phyloP scores from a whole-genome alignment of 2,113 vertebrate species.

The Mola mola region DNA sequence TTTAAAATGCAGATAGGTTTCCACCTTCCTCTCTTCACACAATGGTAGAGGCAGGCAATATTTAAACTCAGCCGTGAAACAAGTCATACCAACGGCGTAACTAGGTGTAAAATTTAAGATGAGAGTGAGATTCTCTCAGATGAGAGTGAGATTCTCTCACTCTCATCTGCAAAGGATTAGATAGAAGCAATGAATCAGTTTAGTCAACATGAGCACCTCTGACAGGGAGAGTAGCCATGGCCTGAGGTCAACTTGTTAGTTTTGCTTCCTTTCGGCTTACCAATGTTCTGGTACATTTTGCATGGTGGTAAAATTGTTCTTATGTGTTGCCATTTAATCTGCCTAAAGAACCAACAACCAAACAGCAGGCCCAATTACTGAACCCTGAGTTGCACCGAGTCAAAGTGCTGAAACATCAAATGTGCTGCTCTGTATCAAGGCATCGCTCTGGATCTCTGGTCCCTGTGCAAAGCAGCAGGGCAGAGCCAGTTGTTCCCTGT shows the following conservation, averaged over 20 bases:
- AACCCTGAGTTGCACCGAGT: slow-evolving; percentile 13
- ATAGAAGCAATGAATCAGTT: slow-evolving; percentile 17
- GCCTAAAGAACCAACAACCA: slow-evolving; percentile 31
- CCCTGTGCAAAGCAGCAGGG: slow-evolving; percentile 32
- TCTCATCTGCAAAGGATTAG: slow-evolving; percentile 8
- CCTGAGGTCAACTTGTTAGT: slow-evolving; percentile 34
- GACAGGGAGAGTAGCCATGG: slow-evolving; percentile 30
- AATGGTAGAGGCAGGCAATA: slow-evolving; percentile 8
- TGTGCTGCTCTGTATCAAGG: slow-evolving; percentile 29
- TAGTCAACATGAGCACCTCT: slow-evolving; percentile 7
- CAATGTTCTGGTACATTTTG: slow-evolving; percentile 29
- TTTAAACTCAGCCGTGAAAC: slow-evolving; percentile 21
- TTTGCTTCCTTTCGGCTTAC: slow-evolving; percentile 40
- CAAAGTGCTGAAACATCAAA: slow-evolving; percentile 25
- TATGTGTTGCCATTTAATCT: slow-evolving; percentile 47
- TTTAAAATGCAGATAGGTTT: slow-evolving; percentile 37
- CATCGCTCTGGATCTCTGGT: slow-evolving; percentile 23
- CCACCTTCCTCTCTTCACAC: slow-evolving; percentile 5
- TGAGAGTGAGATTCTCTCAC: neutral
- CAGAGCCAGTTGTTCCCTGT: slow-evolving; percentile 56
- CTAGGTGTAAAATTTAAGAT: slow-evolving; percentile 19
- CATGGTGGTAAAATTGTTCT: slow-evolving; percentile 26
- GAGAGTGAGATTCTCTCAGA: slow-evolving; percentile 7
- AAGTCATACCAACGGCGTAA: slow-evolving; percentile 7
- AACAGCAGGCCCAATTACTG: slow-evolving; percentile 5